These are phyloP conservation scores for Tridacna crocea DNA, from an alignment of 2,888 invertebrate species.

Conservation along the genomic window DNA sequence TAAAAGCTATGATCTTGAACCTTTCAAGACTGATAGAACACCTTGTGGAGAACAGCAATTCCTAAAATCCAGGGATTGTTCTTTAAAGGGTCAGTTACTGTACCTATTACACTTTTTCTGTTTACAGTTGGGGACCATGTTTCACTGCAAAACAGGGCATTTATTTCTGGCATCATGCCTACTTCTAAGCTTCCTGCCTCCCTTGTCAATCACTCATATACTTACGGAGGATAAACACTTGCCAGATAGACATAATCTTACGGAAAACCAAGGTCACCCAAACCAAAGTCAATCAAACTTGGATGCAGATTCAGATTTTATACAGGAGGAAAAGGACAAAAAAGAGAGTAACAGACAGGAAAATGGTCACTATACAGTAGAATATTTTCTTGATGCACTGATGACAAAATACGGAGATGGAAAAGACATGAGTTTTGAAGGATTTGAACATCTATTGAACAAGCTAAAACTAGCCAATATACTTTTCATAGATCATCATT, in stretches of 20 bases:
- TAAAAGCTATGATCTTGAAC: no score
- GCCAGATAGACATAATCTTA: no score
- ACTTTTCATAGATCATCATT: conserved; percentile 36
- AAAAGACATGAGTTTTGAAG: conserved; percentile 58
- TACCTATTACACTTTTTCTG: no score
- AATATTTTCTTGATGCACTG: conserved; percentile 52
- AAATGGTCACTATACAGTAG: not conserved
- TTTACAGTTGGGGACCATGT: no score
- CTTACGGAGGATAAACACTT: not conserved
- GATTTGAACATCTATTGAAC: conserved; percentile 65
- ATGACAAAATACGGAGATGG: conserved; percentile 66
- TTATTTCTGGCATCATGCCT: conserved; percentile 28
- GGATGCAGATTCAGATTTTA: not conserved
- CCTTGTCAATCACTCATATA: not conserved
- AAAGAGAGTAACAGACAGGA: not conserved
- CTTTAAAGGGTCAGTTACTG: no score
- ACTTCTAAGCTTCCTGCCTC: conserved; percentile 29
- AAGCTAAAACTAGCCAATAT: conserved; percentile 58
- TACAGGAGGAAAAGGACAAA: not conserved
- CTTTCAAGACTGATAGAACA: no score
- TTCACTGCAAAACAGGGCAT: no score
- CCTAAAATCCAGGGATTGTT: no score
- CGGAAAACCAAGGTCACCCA: not conserved
- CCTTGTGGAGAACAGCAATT: no score
- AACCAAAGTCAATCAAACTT: no score